Base-by-base conservation (phyloP, 2,888 invertebrate species). In the Chouioia cunea region DNA sequence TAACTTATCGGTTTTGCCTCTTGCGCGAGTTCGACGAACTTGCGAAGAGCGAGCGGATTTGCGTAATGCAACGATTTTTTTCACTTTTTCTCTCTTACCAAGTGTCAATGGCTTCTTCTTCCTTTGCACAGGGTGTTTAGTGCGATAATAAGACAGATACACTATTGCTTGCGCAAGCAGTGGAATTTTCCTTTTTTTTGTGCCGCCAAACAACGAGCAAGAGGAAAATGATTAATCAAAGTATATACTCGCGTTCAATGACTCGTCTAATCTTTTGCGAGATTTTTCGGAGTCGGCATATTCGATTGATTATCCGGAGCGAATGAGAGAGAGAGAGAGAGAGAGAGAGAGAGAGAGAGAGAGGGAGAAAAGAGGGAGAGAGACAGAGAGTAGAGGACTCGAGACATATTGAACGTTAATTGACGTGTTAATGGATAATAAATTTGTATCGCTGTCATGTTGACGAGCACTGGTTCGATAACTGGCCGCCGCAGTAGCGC, bases 381-480 rank as follows among this genome's bases (percentile, higher is more conserved):
- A 27, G 27, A 27, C 3, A 22, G 74, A 76, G 78, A n/a, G n/a
- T n/a, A n/a, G n/a, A 27, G 27, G 6, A 27, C 27, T 27, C 27
- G 27, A 27, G 36, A 36, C 36, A 80, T 78, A 79, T 76, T 76
- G 76, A 77, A 79, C 36, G 79, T 80, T 82, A 81, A 83, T 81
- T 79, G 81, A 77, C 78, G 79, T 77, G 80, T 80, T 82, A 81
- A 82, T 82, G 80, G 82, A 81, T 80, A 80, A 81, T 82, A 80
- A 82, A 81, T 79, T 79, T 77, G 80, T 79, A 77, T 80, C 79
- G 76, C 76, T 78, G 73, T 73, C 73, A 69, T 36, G 63, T 53
- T 66, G 73, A 70, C 67, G 65, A 58, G 23, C 54, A 43, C 16
- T 46, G 60, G 62, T 58, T 48, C 76, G 80, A 81, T 81, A 81